Evolutionary conservation across 2,797 vertebrate genomes (phyloP).

Genomic region (Tapera naevia): DNA sequence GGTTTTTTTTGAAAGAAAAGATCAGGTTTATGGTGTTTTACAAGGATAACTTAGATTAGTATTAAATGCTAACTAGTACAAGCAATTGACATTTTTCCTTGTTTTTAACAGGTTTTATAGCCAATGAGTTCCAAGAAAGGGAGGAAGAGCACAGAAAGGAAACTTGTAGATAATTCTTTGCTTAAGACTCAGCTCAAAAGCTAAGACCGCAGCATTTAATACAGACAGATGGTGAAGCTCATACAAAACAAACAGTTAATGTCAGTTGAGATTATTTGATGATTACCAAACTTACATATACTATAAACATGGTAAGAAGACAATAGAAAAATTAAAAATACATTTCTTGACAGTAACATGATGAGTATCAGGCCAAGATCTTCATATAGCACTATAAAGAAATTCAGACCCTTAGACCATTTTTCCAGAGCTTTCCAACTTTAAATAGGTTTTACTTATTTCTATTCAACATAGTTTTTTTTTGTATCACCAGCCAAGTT

Average conservation of each 20-base stretch:
- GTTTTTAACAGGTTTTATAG: background rate
- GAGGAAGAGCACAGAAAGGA: background rate
- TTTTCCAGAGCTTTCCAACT: background rate
- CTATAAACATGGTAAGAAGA: background rate
- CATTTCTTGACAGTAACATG: background rate
- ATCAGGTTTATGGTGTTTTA: fast-evolving
- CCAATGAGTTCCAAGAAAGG: background rate
- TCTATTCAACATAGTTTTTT: background rate
- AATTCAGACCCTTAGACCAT: background rate
- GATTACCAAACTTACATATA: too few species aligned
- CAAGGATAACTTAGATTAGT: background rate
- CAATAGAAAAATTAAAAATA: background rate
- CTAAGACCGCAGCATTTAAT: background rate
- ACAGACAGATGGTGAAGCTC: background rate
- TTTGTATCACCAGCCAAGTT: background rate
- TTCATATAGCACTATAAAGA: background rate
- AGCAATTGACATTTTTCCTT: background rate
- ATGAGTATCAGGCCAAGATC: background rate
- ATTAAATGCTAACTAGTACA: background rate
- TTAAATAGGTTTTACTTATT: background rate
- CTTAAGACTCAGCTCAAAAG: background rate
- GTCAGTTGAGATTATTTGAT: background rate
- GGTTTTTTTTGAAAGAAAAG: background rate
- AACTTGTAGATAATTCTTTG: background rate
- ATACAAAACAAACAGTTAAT: background rate